phyloP scores from a whole-genome alignment of 1,140 invertebrate genomes.

The Meloidogyne chitwoodi region DNA sequence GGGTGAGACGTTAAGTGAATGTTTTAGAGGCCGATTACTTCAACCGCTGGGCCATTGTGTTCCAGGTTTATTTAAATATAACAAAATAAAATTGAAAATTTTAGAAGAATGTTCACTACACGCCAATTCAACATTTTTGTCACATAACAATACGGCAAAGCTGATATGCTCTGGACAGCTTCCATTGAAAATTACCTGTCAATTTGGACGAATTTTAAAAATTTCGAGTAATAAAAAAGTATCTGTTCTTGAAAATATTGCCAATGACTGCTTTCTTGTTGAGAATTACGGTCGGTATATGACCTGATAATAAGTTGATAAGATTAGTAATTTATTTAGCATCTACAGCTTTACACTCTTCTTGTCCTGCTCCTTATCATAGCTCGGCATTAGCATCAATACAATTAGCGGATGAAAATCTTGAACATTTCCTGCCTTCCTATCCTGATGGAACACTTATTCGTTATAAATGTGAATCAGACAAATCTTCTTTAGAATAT shows the following conservation, averaged over 20 bases:
- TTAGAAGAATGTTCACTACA: neutral
- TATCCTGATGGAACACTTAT: conserved; percentile 47
- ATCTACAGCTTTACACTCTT: neutral
- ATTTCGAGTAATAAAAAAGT: neutral
- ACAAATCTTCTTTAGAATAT: neutral
- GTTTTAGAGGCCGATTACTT: conserved; percentile 36
- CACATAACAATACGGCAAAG: conserved; percentile 21
- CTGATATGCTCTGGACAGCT: conserved; percentile 12
- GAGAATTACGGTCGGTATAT: neutral
- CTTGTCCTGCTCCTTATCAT: conserved; percentile 6
- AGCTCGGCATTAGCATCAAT: neutral
- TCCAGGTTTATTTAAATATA: conserved; percentile 29
- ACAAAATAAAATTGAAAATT: neutral
- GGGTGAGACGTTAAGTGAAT: conserved; percentile 33
- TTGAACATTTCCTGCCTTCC: neutral
- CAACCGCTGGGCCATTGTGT: conserved; percentile 25
- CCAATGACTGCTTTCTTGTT: neutral
- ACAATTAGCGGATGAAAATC: neutral
- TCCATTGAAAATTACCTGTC: conserved; percentile 15
- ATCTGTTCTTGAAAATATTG: conserved; percentile 1
- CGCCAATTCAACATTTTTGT: conserved; percentile 16
- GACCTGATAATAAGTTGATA: too few relatives aligned
- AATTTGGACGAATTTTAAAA: conserved; percentile 23
- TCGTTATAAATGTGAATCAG: conserved; percentile 30
- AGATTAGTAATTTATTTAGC: neutral